Evolutionary conservation across 2,113 vertebrate genomes (phyloP), one percentile per base, ranked within the genome.

Genomic region (Forbesichthys papilliferus): DNA sequence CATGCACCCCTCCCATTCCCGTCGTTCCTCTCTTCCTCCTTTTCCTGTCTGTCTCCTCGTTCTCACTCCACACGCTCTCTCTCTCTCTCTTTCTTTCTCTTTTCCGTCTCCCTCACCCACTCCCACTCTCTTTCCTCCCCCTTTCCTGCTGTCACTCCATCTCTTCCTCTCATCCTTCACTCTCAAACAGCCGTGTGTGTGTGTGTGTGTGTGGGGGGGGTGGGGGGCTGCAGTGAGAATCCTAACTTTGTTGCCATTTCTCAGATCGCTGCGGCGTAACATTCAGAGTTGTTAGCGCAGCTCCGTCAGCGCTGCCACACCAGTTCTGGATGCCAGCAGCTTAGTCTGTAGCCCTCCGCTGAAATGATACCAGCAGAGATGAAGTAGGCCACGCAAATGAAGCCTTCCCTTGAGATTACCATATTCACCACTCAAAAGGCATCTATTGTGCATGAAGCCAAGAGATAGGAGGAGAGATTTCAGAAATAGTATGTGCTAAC

Each of bases 401-500:
- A 84, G 64, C 62, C 61, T 57, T 78, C 75, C 74, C 73, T 77
- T 51, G 71, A 75, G 87, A 87, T 76, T 67, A 80, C 72, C 84
- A 53, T 51, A 46, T 8, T 61, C 67, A 69, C 61, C 69, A 57
- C 51, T 58, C 66, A 69, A 79, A 49, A 48, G 61, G 76, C 70
- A 47, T 57, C 70, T 69, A 69, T 88, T 89, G 77, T 71, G 68
- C 77, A 84, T 83, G 46, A 27, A 71, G 68, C 80, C 79, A 91
- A 90, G 83, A 87, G 80, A 88, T 85, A 49, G 71, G 68, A 78
- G 68, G 75, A 87, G 77, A 84, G 76, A 84, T 90, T 92, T 88
- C 81, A 73, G 81, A 87, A 91, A 85, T 86, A 86, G 68, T 80
- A 65, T 87, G 88, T 69, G 78, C 82, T 73, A 88, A 83, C 87